phyloP scores from a whole-genome alignment of 2,888 invertebrate species.

The Athalia circularis region DNA sequence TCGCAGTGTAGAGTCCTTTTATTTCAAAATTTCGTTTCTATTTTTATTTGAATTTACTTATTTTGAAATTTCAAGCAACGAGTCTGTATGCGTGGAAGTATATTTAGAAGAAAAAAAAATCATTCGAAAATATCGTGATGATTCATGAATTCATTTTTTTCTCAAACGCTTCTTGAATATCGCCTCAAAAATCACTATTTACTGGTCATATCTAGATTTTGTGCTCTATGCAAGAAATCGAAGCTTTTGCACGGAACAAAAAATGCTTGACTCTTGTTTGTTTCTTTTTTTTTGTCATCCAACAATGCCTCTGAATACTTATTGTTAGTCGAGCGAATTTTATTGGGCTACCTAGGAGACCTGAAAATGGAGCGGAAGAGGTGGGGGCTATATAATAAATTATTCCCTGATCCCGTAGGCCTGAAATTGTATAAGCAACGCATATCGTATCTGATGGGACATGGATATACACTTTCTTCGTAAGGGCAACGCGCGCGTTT shows the following conservation, averaged over 20 bases:
- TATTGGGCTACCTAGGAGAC: slow-evolving; percentile 52
- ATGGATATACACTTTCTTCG: slow-evolving; percentile 45
- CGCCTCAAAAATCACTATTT: no score
- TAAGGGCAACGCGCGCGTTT: slow-evolving; percentile 30
- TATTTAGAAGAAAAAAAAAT: no score
- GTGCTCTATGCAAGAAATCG: no score
- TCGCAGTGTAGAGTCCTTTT: no score
- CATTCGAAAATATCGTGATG: no score
- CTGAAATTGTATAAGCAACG: slow-evolving; percentile 45
- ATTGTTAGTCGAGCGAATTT: slow-evolving; percentile 61
- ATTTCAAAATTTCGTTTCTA: no score
- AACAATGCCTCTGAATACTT: slow-evolving; percentile 39
- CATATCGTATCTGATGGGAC: slow-evolving; percentile 42
- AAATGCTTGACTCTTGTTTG: background rate
- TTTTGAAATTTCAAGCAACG: no score
- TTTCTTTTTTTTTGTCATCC: background rate
- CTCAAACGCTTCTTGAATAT: no score
- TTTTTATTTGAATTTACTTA: no score
- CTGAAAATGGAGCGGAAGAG: slow-evolving; percentile 46
- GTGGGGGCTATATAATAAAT: slow-evolving; percentile 55
- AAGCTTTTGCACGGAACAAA: background rate
- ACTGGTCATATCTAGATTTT: no score
- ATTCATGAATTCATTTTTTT: no score
- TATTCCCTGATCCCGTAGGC: slow-evolving; percentile 55
- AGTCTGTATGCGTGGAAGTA: no score